Evolutionary conservation across 2,113 vertebrate species (phyloP), one percentile per base, ranked within the genome.

Genomic region (Amphilophus citrinellus): DNA sequence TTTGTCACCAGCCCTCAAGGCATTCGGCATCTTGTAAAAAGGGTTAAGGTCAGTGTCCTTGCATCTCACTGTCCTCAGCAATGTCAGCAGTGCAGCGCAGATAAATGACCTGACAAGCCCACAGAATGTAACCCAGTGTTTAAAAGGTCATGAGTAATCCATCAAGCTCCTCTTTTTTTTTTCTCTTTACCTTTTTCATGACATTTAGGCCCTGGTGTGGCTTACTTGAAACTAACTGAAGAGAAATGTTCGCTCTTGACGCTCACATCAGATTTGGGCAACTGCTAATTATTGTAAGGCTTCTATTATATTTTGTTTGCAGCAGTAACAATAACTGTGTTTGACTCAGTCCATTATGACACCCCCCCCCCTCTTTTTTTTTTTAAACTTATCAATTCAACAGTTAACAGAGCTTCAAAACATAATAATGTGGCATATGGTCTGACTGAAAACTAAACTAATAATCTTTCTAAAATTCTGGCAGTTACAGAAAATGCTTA

Each of bases 1-100:
- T 93, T 91, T 84, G 89, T 93, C 88, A 85, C 13, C 37, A 1
- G 37, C 82, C 71, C 63, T 84, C 86, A 47, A 88, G 86, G 80
- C 78, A 75, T 91, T 76, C 68, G 73, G 84, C 86, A 63, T 77
- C 85, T 89, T 71, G 78, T 61, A 50, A 77, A 77, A 90, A 76
- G 79, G 73, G 77, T 80, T 18, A 66, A 84, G 86, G 87, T 89
- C 83, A 17, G 76, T 2, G 87, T 91, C 90, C 90, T 90, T 88
- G 88, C 39, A 42, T 78, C 79, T 81, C 30, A 17, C 56, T 24
- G 81, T 87, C 85, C 79, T 83, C 79, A 73, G 42, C 83, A n/a
- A 75, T 86, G 88, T 84, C 88, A 81, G 82, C 86, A 37, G 68
- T 14, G 61, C 71, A 73, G 82, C 59, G 0, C 84, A 84, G 87